These are phyloP conservation scores for Habroteleia sp. DNA, from an alignment of 2,888 invertebrate species.

Conservation along the genomic window DNA sequence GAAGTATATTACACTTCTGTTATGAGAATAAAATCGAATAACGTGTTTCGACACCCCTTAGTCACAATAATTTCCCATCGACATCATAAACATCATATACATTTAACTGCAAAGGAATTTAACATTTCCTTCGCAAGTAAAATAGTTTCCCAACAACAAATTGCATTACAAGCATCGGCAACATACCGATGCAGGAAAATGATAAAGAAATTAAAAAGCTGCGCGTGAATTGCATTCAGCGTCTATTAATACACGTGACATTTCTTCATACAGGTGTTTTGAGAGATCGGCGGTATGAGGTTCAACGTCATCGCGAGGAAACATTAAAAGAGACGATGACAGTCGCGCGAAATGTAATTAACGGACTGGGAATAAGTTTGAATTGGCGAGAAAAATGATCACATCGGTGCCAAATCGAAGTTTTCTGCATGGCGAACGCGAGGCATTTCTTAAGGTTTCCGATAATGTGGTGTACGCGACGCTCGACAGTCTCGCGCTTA, in stretches of 20 bases:
- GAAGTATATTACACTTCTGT: too few species aligned
- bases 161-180: not conserved
- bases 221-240: not conserved
- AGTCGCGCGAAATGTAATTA: not conserved
- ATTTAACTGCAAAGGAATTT: too few species aligned
- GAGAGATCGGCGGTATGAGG: conserved; percentile 11
- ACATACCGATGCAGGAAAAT: conserved; percentile 7
- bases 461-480: conserved; percentile 74
- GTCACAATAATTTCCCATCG: too few species aligned
- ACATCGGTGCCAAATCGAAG: conserved; percentile 70
- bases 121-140: too few species aligned
- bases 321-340: conserved; percentile 36
- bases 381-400: conserved; percentile 63
- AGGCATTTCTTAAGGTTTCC: conserved; percentile 46
- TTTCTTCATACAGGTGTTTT: conserved; percentile 43
- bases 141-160: too few species aligned
- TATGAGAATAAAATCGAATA: too few species aligned
- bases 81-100: too few species aligned
- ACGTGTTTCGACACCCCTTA: too few species aligned
- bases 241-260: conserved; percentile 32
- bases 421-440: conserved; percentile 70
- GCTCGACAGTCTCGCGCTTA: conserved; percentile 76
- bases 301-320: conserved; percentile 2
- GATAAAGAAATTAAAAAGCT: conserved; percentile 8
- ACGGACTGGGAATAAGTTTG: conserved; percentile 18